Percentiles rank a stretch among this genome's conserved stretches.
Evolutionary conservation across 1,140 invertebrate genomes (phyloP).

Genomic region (Megathymus violae): DNA sequence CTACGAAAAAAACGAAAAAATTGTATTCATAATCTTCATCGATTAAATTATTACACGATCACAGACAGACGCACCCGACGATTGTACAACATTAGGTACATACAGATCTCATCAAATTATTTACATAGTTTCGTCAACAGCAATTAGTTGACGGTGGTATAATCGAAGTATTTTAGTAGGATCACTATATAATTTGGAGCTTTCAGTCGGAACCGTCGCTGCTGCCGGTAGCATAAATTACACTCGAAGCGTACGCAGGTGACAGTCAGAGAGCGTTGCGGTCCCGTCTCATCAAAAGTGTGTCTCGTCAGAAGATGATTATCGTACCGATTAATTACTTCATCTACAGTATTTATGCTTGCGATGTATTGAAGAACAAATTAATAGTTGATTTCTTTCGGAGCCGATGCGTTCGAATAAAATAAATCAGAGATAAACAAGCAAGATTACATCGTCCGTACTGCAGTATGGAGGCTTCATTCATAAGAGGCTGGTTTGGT

Average conservation of each 20-base stretch:
- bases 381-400: constrained; percentile 76
- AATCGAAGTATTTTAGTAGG: neutral
- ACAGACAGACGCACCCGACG: no score
- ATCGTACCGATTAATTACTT: constrained; percentile 76
- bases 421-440: constrained; percentile 81
- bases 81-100: no score
- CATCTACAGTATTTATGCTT: constrained; percentile 68
- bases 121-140: neutral
- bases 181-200: constrained; percentile 6
- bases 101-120: neutral
- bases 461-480: constrained; percentile 69
- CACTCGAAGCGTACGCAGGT: constrained; percentile 35
- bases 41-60: neutral
- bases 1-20: no score
- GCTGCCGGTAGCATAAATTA: constrained; percentile 38
- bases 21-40: no score
- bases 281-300: constrained; percentile 54
- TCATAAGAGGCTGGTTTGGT: constrained; percentile 72
- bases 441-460: constrained; percentile 61
- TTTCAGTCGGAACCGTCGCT: constrained; percentile 10
- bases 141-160: neutral
- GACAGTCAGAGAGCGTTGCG: constrained; percentile 43
- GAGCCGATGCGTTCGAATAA: constrained; percentile 71
- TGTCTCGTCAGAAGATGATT: constrained; percentile 59
- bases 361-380: constrained; percentile 68